Evolutionary conservation across 2,797 vertebrate genomes (phyloP).

Genomic region (Poeciliopsis turneri): DNA sequence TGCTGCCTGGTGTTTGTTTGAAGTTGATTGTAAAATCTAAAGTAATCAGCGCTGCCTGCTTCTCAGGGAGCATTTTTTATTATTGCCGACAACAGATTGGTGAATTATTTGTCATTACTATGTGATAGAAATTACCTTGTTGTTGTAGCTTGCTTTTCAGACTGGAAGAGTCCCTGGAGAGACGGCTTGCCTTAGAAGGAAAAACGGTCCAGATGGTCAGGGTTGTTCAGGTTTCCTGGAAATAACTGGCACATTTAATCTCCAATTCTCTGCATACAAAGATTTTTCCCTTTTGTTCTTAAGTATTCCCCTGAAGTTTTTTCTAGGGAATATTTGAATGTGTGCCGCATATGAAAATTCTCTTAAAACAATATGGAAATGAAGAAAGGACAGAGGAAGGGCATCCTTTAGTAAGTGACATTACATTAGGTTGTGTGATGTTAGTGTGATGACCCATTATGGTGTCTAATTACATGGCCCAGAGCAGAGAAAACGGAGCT

Average conservation of each 20-base stretch:
- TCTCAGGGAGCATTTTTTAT: slow-evolving; percentile 22
- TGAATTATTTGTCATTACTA: slow-evolving; percentile 52
- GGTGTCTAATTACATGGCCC: neutral
- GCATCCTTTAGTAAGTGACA: neutral
- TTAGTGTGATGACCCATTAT: neutral
- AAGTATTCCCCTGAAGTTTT: neutral
- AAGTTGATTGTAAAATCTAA: slow-evolving; percentile 33
- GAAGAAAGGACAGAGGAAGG: neutral
- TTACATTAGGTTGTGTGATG: neutral
- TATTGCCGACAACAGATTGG: slow-evolving; percentile 45
- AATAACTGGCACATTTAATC: slow-evolving; percentile 49
- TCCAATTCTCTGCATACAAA: slow-evolving; percentile 30
- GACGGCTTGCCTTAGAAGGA: slow-evolving; percentile 25
- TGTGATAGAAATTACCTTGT: slow-evolving; percentile 59
- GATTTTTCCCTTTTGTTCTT: neutral
- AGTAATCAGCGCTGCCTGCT: slow-evolving; percentile 43
- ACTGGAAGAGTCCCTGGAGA: slow-evolving; percentile 33
- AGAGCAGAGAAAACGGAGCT: neutral
- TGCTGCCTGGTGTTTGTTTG: slow-evolving; percentile 33
- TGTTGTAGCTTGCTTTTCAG: slow-evolving; percentile 44
- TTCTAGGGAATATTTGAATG: neutral
- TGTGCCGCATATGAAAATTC: neutral
- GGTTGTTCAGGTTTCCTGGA: slow-evolving; percentile 39
- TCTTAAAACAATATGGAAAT: neutral
- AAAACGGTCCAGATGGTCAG: slow-evolving; percentile 37